Evolutionary conservation across 2,888 invertebrate genomes (phyloP).

Genomic region (Andrena bicolor): DNA sequence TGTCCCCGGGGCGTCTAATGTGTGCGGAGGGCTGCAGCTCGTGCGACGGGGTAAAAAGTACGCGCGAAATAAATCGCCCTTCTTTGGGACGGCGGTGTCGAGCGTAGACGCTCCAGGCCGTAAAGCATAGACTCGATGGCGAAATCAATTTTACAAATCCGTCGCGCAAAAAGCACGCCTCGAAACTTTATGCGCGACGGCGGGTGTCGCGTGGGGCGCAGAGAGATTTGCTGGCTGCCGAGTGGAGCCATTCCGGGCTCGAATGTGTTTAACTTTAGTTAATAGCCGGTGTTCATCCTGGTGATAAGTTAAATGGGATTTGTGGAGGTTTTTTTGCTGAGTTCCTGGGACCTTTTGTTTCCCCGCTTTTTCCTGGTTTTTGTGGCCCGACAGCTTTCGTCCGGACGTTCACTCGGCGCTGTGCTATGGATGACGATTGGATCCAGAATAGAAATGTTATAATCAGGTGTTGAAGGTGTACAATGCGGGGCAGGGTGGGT

Average conservation of each 20-base stretch:
- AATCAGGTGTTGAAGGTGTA: no score
- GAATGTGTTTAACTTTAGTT: constrained; percentile 27
- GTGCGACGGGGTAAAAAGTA: constrained; percentile 36
- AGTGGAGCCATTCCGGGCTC: constrained; percentile 4
- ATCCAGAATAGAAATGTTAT: no score
- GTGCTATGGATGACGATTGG: no score
- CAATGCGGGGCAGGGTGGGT: no score
- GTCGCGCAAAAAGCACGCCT: constrained; percentile 53
- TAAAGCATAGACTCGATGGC: constrained; percentile 67
- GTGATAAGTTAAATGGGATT: constrained; percentile 30
- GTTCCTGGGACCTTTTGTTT: no score
- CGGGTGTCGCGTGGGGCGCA: neutral
- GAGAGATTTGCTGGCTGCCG: constrained; percentile 23
- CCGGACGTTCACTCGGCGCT: no score
- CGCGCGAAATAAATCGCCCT: constrained; percentile 66
- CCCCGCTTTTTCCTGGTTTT: no score
- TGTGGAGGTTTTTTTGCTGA: no score
- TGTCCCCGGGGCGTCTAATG: no score
- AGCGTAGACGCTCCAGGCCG: constrained; percentile 48
- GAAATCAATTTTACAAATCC: constrained; percentile 72
- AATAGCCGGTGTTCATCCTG: constrained; percentile 20
- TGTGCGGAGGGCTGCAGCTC: neutral
- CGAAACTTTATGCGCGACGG: constrained; percentile 46
- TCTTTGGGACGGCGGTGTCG: constrained; percentile 46
- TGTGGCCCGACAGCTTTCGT: no score